These are phyloP conservation scores for Latrodectus hesperus DNA, from an alignment of 2,888 invertebrate genomes.

Conservation along the genomic window DNA sequence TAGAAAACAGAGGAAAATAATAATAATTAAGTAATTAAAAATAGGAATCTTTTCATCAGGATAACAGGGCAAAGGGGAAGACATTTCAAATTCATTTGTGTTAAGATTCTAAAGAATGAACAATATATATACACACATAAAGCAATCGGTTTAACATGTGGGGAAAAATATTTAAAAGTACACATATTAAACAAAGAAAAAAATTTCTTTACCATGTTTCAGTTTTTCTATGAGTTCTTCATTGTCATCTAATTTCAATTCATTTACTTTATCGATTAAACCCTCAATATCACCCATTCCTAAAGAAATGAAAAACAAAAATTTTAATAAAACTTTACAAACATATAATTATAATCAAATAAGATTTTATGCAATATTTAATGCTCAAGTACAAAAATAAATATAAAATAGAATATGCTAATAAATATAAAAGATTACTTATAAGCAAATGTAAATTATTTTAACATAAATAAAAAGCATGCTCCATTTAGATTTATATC, in stretches of 20 bases:
- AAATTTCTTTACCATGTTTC: constrained; percentile 83
- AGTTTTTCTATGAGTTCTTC: constrained; percentile 98
- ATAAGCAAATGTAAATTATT: too few relatives aligned
- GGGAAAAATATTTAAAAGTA: not conserved
- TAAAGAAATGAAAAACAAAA: constrained; percentile 60
- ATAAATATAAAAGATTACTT: too few relatives aligned
- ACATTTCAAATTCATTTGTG: too few relatives aligned
- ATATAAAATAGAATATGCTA: too few relatives aligned
- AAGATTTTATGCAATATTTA: not conserved
- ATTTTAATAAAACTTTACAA: not conserved
- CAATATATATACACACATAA: too few relatives aligned
- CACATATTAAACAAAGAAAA: not conserved
- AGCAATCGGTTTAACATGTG: not conserved
- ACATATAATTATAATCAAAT: not conserved
- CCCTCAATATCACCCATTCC: constrained; percentile 96
- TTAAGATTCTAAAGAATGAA: too few relatives aligned
- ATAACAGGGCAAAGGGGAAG: too few relatives aligned
- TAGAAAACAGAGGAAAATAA: too few relatives aligned
- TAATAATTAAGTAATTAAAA: too few relatives aligned
- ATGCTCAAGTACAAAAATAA: not conserved
- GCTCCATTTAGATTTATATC: too few relatives aligned
- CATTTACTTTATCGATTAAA: constrained; percentile 92
- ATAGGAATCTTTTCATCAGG: too few relatives aligned
- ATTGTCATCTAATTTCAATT: constrained; percentile 90
- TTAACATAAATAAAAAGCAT: too few relatives aligned